These are phyloP conservation scores for Centroberyx gerrardi DNA, from an alignment of 2,797 vertebrate genomes.

Conservation along the genomic window DNA sequence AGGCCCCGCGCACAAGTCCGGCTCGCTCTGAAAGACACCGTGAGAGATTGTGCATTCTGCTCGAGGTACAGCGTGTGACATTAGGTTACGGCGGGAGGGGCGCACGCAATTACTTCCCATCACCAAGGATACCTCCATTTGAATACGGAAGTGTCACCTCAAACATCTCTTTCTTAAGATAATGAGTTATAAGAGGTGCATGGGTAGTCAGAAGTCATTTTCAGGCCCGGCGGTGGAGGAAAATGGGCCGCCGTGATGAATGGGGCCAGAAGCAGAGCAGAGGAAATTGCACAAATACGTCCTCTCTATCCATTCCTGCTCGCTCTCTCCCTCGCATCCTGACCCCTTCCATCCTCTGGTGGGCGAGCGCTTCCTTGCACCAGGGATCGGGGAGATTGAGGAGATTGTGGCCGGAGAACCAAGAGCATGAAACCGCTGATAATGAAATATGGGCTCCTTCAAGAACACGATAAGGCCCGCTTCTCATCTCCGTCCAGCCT, in stretches of 20 bases:
- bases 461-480: slow-evolving; percentile 78
- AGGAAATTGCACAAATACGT: slow-evolving; percentile 65
- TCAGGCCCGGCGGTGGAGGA: slow-evolving; percentile 29
- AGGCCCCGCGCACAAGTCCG: neutral
- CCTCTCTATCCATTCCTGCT: slow-evolving; percentile 28
- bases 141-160: slow-evolving; percentile 30
- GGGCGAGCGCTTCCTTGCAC: slow-evolving; percentile 63
- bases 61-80: slow-evolving; percentile 18
- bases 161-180: slow-evolving; percentile 42
- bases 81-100: neutral
- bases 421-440: slow-evolving; percentile 69
- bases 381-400: slow-evolving; percentile 57
- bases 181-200: slow-evolving; percentile 49
- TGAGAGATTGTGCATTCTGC: slow-evolving; percentile 17
- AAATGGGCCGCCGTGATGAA: slow-evolving; percentile 50
- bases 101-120: slow-evolving; percentile 18
- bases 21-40: slow-evolving; percentile 25
- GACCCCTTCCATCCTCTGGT: slow-evolving; percentile 47
- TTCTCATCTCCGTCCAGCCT: slow-evolving; percentile 55
- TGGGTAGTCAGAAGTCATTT: slow-evolving; percentile 25
- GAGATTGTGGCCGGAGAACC: slow-evolving; percentile 63
- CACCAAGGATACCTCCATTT: slow-evolving; percentile 30
- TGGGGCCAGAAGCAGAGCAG: slow-evolving; percentile 11
- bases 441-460: slow-evolving; percentile 77
- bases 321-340: slow-evolving; percentile 38